These are phyloP conservation scores for Ectropis grisescens DNA, from an alignment of 1,140 invertebrate species.

Conservation along the genomic window DNA sequence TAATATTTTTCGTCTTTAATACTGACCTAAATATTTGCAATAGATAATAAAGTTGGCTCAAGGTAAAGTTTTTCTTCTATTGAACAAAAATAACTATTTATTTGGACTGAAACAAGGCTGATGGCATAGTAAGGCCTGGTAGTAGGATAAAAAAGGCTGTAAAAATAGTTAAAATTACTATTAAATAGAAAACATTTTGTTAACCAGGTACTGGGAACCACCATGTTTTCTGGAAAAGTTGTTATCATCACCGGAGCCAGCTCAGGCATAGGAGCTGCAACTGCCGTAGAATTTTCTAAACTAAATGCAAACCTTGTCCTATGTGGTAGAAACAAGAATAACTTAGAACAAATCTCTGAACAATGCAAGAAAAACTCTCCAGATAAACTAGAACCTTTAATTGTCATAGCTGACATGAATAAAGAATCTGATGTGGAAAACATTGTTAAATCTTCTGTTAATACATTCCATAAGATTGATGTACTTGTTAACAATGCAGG, in stretches of 20 bases:
- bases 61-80: too few species aligned
- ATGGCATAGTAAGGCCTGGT: too few species aligned
- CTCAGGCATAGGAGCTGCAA: conserved; percentile 89
- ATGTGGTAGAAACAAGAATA: conserved; percentile 71
- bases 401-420: conserved; percentile 75
- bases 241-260: conserved; percentile 84
- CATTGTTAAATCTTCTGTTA: conserved; percentile 72
- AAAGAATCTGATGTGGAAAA: conserved; percentile 75
- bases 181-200: too few species aligned
- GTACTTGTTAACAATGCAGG: conserved; percentile 86
- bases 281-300: conserved; percentile 81
- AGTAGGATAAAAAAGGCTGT: too few species aligned
- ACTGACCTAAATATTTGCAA: too few species aligned
- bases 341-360: conserved; percentile 64
- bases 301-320: conserved; percentile 77
- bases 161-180: too few species aligned
- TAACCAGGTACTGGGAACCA: conserved; percentile 20
- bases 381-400: conserved; percentile 59
- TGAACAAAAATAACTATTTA: too few species aligned
- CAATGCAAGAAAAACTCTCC: conserved; percentile 71
- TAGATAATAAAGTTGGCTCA: too few species aligned
- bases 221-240: conserved; percentile 76
- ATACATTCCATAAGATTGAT: conserved; percentile 75
- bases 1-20: too few species aligned
- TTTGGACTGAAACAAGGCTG: too few species aligned